These are phyloP conservation scores for Picus viridis DNA, from an alignment of 2,797 vertebrate species.

Conservation along the genomic window DNA sequence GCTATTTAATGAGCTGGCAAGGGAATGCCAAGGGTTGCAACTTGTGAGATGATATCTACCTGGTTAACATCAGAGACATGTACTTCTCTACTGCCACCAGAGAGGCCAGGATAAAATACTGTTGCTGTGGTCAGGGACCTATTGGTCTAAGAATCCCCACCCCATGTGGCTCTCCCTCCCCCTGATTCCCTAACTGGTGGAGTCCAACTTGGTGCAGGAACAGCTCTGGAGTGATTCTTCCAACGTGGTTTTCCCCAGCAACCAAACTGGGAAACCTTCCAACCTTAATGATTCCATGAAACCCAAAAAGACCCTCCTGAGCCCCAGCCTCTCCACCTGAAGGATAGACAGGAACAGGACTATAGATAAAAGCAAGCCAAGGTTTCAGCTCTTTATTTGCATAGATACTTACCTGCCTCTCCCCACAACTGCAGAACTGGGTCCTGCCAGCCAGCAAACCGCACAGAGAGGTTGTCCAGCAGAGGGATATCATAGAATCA, in stretches of 20 bases:
- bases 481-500: neutral
- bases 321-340: neutral
- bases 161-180: neutral
- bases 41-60: neutral
- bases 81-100: neutral
- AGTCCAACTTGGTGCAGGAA: neutral
- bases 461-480: fast-evolving
- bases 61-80: neutral
- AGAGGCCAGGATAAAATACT: neutral
- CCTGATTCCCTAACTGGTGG: neutral
- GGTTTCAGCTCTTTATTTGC: neutral
- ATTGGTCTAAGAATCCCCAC: neutral
- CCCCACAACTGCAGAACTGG: neutral
- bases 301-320: neutral
- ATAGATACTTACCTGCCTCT: neutral
- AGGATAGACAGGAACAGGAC: neutral
- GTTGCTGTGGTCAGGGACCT: neutral
- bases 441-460: fast-evolving
- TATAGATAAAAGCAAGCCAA: neutral
- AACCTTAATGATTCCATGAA: too few relatives aligned
- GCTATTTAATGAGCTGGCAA: neutral
- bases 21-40: neutral
- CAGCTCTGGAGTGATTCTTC: neutral
- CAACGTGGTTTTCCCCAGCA: neutral
- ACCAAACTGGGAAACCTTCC: neutral